Evolutionary conservation across 2,888 invertebrate genomes (phyloP).

Genomic region (Amiota minor): DNA sequence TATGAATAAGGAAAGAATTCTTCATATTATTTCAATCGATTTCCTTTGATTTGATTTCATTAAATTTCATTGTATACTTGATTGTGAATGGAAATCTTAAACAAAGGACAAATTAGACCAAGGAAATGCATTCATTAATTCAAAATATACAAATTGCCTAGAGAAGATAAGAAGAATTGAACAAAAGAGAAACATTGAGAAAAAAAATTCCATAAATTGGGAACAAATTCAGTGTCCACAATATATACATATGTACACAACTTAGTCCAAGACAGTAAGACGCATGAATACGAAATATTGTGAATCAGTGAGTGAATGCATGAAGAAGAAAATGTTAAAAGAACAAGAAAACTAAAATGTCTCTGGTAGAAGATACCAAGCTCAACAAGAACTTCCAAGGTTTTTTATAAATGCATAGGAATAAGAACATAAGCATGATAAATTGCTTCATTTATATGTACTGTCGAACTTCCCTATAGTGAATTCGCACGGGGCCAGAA

Average conservation of each 20-base stretch:
- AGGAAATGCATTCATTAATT: neutral
- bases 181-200: neutral
- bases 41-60: neutral
- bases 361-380: neutral
- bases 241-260: neutral
- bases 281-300: constrained; percentile 4
- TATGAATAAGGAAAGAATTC: no score
- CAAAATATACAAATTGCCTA: neutral
- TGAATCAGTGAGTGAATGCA: neutral
- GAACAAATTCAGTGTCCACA: neutral
- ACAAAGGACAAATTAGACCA: neutral
- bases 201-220: neutral
- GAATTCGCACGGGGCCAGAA: no score
- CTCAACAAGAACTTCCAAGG: neutral
- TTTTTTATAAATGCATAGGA: neutral
- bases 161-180: neutral
- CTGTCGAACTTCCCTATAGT: no score
- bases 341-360: no score
- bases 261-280: neutral
- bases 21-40: neutral
- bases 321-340: neutral
- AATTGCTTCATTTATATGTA: constrained; percentile 4
- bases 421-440: constrained; percentile 5
- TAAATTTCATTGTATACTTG: constrained; percentile 3
- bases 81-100: neutral